Conservation (phyloP, 2,888 invertebrate species). For the Eupeodes latifasciatus region DNA sequence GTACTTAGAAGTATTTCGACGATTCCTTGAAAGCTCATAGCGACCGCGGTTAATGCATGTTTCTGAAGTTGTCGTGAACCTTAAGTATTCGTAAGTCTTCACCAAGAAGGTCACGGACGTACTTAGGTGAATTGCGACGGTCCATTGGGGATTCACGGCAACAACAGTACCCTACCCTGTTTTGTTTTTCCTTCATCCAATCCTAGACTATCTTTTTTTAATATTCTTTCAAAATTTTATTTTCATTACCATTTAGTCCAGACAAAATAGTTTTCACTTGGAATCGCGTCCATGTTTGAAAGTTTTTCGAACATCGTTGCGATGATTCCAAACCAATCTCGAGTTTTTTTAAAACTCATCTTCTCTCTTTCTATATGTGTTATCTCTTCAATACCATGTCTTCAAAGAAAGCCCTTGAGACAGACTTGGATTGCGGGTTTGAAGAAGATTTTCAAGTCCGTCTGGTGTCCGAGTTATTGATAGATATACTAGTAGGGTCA, state of each 20-base stretch:
- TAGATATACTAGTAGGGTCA: background rate
- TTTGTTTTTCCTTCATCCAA: no score
- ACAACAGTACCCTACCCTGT: background rate
- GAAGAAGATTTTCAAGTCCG: background rate
- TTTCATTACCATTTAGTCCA: background rate
- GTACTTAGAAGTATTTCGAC: background rate
- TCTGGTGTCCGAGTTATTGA: background rate
- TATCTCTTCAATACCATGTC: background rate
- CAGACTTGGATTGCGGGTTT: background rate
- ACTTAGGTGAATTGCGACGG: conserved; percentile 3
- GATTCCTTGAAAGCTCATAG: conserved; percentile 1
- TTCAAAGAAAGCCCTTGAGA: background rate
- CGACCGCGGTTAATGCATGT: background rate
- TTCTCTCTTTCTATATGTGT: background rate
- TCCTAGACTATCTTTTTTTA: background rate
- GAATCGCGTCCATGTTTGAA: background rate
- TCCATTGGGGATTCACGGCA: background rate
- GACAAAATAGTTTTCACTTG: background rate
- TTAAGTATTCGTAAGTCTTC: background rate
- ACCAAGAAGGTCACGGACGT: background rate
- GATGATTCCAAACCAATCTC: background rate
- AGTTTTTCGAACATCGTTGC: background rate
- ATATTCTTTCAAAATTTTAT: background rate
- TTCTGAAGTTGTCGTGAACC: background rate
- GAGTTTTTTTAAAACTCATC: background rate